These are phyloP conservation scores for Synanceia verrucosa DNA, from an alignment of 2,797 vertebrate genomes.

Conservation along the genomic window DNA sequence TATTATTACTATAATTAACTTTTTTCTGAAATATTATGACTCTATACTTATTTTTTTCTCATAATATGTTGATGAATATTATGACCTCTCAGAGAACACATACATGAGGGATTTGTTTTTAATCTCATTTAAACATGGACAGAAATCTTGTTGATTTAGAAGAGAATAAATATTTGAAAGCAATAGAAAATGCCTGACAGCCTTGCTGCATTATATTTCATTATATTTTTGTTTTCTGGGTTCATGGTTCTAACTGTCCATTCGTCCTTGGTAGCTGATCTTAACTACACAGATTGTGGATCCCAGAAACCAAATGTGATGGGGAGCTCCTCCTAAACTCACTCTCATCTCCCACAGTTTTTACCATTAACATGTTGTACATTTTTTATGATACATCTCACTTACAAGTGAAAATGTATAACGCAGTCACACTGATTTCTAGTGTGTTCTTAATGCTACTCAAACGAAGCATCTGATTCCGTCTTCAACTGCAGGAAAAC, in stretches of 20 bases:
- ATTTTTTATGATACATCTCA: not conserved
- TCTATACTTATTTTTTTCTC: too few relatives aligned
- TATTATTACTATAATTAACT: too few relatives aligned
- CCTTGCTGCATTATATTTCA: not conserved
- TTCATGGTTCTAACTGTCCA: not conserved
- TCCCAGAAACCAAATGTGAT: too few relatives aligned
- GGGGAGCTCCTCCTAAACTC: not conserved
- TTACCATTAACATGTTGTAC: not conserved
- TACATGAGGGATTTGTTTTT: too few relatives aligned
- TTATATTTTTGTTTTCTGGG: not conserved
- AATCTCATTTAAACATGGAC: too few relatives aligned
- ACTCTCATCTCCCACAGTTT: not conserved
- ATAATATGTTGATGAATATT: too few relatives aligned
- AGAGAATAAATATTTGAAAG: not conserved
- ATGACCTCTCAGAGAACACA: too few relatives aligned
- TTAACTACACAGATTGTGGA: not conserved
- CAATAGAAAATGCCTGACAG: not conserved
- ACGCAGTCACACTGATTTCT: not conserved
- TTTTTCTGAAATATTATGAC: too few relatives aligned
- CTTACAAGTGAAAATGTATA: too few relatives aligned
- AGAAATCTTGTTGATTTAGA: not conserved
- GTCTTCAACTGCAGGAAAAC: not conserved
- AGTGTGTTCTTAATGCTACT: not conserved
- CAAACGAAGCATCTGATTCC: not conserved
- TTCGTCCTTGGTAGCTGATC: not conserved